A percentile compares a stretch with the other conserved stretches of the same genome.
These are phyloP conservation scores for Cotesia chilonis DNA, from an alignment of 1,140 invertebrate species.

Conservation along the genomic window DNA sequence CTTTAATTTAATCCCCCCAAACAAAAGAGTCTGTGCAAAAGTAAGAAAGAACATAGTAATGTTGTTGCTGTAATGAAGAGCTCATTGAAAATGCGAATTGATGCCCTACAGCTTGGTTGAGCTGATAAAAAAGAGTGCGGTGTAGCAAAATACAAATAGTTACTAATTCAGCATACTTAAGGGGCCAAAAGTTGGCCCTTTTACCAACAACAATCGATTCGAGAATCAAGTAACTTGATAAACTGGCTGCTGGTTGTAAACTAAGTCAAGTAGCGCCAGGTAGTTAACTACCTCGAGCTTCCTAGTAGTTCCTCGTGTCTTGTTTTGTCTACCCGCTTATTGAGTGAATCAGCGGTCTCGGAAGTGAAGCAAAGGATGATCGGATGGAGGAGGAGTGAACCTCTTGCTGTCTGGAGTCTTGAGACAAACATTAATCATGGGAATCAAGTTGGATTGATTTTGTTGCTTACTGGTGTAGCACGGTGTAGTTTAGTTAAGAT, in stretches of 20 bases:
- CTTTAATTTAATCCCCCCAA: not conserved
- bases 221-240: constrained; percentile 2
- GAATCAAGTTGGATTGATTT: constrained; percentile 37
- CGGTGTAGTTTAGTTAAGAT: not conserved
- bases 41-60: not conserved
- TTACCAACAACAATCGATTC: constrained; percentile 12
- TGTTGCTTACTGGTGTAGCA: constrained; percentile 21
- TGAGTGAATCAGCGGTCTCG: too few species aligned
- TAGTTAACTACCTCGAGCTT: too few species aligned
- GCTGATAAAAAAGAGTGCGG: constrained; percentile 2
- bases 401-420: not conserved
- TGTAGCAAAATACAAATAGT: not conserved
- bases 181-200: not conserved
- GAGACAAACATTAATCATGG: constrained; percentile 35
- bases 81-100: too few species aligned
- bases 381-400: not conserved
- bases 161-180: not conserved
- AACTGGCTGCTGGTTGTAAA: not conserved
- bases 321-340: too few species aligned
- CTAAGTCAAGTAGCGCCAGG: too few species aligned
- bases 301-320: too few species aligned
- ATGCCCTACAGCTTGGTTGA: too few species aligned
- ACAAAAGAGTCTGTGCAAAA: not conserved
- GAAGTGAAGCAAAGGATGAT: too few species aligned
- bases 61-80: too few species aligned